Percentiles rank a stretch among this genome's conserved stretches.
Conservation (phyloP, 2,888 invertebrate genomes). For the Oscheius myriophilus region DNA sequence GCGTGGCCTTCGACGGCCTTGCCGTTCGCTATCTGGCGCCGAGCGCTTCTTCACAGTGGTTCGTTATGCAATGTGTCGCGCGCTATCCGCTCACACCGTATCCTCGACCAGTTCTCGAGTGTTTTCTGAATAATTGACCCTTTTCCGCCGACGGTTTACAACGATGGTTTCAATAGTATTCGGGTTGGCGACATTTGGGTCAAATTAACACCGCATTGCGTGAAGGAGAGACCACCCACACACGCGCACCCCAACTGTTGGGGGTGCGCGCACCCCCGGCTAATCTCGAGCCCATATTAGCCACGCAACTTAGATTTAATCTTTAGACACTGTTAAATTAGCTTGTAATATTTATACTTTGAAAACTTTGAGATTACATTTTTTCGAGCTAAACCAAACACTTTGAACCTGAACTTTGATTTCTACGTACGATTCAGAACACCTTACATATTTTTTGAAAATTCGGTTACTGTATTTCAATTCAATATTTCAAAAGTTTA, state of each 20-base stretch:
- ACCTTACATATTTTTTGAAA: too few relatives aligned
- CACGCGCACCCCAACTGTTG: neutral
- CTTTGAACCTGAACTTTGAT: too few relatives aligned
- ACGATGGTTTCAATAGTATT: conserved; percentile 30
- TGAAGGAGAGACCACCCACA: conserved; percentile 8
- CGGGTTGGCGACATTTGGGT: conserved; percentile 29
- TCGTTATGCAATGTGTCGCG: conserved; percentile 14
- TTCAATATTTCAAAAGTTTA: too few relatives aligned
- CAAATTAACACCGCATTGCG: conserved; percentile 29
- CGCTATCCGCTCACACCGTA: conserved; percentile 4
- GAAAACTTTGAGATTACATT: too few relatives aligned
- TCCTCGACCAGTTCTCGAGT: conserved; percentile 28
- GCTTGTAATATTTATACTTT: too few relatives aligned
- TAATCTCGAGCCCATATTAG: neutral
- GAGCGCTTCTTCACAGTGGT: conserved; percentile 9
- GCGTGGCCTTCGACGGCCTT: conserved; percentile 22
- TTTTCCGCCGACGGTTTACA: conserved; percentile 29
- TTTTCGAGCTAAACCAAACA: too few relatives aligned
- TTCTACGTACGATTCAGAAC: too few relatives aligned
- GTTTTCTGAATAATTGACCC: conserved; percentile 36
- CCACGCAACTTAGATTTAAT: too few relatives aligned
- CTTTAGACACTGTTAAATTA: too few relatives aligned
- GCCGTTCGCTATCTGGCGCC: conserved; percentile 20
- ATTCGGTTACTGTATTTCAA: too few relatives aligned
- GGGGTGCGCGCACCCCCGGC: too few relatives aligned